Base-by-base conservation (phyloP, 2,797 vertebrate species). In the Sciurus vulgaris region DNA sequence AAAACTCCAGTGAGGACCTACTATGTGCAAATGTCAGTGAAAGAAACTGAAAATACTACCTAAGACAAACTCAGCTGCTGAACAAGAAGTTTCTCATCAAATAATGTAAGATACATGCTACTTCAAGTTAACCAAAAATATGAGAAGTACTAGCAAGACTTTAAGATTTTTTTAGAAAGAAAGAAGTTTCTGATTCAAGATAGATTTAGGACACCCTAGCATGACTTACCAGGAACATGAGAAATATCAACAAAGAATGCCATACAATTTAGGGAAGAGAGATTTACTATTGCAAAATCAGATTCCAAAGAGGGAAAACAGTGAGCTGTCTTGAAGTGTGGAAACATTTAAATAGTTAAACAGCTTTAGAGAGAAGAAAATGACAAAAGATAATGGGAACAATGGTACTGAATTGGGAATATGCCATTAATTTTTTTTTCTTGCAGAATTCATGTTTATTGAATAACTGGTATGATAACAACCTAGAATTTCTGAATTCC, bases 201-300 rank as follows among this genome's bases (percentile, higher is more conserved):
- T 22, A 81, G 17, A 73, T 82, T 51, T 70, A 85, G 86, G 73
- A 91, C 77, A 79, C 69, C 33, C 35, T 82, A 93, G 30, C 84
- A 24, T 87, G 83, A 85, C 33, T 93, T 91, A 54, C 78, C 81
- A 96, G 82, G 77, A 96, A 89, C 30, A 87, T 41, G 5, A 95
- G 33, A 26, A n/a, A 17, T 74, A 85, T 73, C 65, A 84, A 76
- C 56, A 96, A 92, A 54, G 90, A 82, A 88, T 59, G 63, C 54
- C 30, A 87, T 59, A 82, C 26, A 85, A 83, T 86, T 82, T 73
- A 89, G 33, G 85, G 65, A 92, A 88, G 24, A 77, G 14, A 93
- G 30, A 93, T 44, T 90, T 92, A 81, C 56, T 73, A 81, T 8
- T 61, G 24, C 35, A 69, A 92, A 93, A 28, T 89, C 35, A 87